Evolutionary conservation across 2,888 invertebrate genomes (phyloP).

Genomic region (Archaeoteleia sp.): DNA sequence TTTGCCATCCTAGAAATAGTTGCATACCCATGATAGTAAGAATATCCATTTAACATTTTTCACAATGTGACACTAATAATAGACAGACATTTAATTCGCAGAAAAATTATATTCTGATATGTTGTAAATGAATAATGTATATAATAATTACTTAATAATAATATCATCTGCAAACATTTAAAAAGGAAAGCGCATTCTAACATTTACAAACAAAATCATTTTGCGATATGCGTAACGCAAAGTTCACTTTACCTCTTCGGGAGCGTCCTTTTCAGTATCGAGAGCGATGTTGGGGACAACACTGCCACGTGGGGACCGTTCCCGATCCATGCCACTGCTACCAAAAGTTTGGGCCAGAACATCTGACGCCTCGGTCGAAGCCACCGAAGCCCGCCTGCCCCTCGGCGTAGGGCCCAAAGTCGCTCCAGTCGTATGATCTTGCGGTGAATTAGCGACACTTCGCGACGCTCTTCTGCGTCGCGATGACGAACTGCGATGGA

Average conservation of each 20-base stretch:
- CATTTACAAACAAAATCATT: too few relatives aligned
- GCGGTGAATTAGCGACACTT: constrained; percentile 81
- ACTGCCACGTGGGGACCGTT: constrained; percentile 79
- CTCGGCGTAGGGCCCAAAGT: constrained; percentile 60
- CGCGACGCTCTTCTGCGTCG: constrained; percentile 81
- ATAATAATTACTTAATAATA: too few relatives aligned
- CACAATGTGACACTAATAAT: too few relatives aligned
- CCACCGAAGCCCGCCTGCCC: constrained; percentile 70
- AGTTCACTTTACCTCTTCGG: constrained; percentile 70
- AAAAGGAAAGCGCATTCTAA: too few relatives aligned
- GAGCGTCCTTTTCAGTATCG: constrained; percentile 73
- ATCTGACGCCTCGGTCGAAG: constrained; percentile 66
- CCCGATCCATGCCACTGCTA: constrained; percentile 70
- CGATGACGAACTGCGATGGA: constrained; percentile 82
- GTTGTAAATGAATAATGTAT: too few relatives aligned
- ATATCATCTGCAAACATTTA: too few relatives aligned
- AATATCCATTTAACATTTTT: too few relatives aligned
- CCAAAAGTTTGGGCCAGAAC: constrained; percentile 71
- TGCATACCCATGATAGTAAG: too few relatives aligned
- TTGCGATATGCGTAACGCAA: too few relatives aligned
- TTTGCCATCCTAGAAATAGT: too few relatives aligned
- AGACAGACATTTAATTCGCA: too few relatives aligned
- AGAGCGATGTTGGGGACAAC: constrained; percentile 79
- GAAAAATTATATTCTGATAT: too few relatives aligned
- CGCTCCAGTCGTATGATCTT: constrained; percentile 74